Base-by-base conservation (phyloP, 2,113 vertebrate genomes). In the Glareola pratincola region DNA sequence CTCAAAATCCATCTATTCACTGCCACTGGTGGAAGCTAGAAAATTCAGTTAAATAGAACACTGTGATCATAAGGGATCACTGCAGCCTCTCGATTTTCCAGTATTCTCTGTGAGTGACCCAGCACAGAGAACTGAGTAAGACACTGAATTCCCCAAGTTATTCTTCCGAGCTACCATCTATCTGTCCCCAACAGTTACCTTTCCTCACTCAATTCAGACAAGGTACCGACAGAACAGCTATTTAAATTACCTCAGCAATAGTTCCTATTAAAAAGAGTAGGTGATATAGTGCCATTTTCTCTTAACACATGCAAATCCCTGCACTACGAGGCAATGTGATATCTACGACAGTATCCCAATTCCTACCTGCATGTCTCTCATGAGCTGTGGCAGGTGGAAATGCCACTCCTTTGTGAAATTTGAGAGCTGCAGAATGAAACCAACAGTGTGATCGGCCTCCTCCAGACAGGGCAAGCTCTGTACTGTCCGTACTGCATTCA, bases 391-490 rank as follows among this genome's bases (percentile, higher is more conserved):
- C 59, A 99, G 97, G 90, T 99, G 99, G 93, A 99, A 99, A 82
- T 99, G 99, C 99, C 99, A 99, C 82, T 99, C 99, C 83, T 99
- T 99, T 85, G 97, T 98, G 98, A 99, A 99, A 98, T 98, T 99
- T 13, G 99, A 99, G 37, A 99, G 99, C 97, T 99, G 99, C 94
- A 99, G 98, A 94, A 99, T 98, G 97, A 99, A 99, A 62, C 99
- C 99, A 62, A 99, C 99, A 0, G 99, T 99, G 97, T 99, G 99
- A 91, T 99, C 99, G 0, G 99, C 99, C 97, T 99, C 99, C 69
- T 99, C 99, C 89, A 99, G 94, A 96, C 99, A 99, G 30, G 99
- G 98, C 96, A 99, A 94, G 50, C 99, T 99, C 98, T 99, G 99
- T 23, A 99, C 99, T 0, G 99, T 99, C 67, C 99, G 98, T 85